Evolutionary conservation across 2,888 invertebrate genomes (phyloP).

Genomic region (Mimachlamys varia): DNA sequence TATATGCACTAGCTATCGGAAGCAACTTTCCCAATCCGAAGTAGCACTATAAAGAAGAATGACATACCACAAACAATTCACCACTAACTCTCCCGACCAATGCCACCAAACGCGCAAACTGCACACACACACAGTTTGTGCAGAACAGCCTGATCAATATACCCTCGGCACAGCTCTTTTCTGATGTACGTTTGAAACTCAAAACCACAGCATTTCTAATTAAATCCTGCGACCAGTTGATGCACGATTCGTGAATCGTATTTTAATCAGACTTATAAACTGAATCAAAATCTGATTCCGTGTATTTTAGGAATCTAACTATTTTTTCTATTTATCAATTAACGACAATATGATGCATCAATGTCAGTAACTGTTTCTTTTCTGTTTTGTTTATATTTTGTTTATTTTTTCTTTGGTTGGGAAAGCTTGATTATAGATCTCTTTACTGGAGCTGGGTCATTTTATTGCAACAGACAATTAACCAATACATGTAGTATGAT

Average conservation of each 20-base stretch:
- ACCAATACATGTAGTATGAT: no score
- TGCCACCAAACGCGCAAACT: constrained; percentile 7
- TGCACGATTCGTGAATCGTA: not conserved
- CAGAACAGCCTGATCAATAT: not conserved
- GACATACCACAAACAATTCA: constrained; percentile 25
- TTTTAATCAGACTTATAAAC: not conserved
- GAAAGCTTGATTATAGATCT: no score
- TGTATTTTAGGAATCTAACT: not conserved
- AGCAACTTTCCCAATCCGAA: not conserved
- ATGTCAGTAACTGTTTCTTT: no score
- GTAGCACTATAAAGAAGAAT: not conserved
- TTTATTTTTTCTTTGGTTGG: no score
- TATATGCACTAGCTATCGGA: not conserved
- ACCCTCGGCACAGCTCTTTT: not conserved
- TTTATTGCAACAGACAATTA: no score
- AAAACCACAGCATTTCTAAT: constrained; percentile 12
- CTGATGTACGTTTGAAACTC: not conserved
- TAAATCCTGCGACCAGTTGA: not conserved
- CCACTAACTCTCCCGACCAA: not conserved
- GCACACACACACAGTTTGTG: constrained; percentile 10
- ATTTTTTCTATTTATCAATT: no score
- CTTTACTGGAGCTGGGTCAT: no score
- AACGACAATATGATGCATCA: no score
- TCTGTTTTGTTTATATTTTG: no score
- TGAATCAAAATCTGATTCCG: not conserved